Conservation (phyloP, 2,113 vertebrate genomes). For the Sinosuthora webbiana region DNA sequence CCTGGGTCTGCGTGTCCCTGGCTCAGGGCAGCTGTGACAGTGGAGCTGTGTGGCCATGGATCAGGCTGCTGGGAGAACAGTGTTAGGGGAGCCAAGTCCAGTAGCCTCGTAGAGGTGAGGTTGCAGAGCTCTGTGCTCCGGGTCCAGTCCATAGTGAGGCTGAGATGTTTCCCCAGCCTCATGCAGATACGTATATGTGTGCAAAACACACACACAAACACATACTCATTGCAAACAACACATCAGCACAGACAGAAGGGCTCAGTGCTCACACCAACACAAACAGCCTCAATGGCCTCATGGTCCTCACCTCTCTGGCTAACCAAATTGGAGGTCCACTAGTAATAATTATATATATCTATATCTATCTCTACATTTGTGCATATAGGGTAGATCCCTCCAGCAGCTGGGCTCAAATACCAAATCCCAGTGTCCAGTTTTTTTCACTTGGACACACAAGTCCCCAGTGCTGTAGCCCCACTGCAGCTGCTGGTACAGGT, state of each 20-base stretch:
- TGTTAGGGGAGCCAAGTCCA: neutral
- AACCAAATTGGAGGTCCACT: neutral
- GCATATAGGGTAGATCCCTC: neutral
- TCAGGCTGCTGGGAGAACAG: fast-evolving
- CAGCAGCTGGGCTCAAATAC: neutral
- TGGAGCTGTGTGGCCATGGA: fast-evolving
- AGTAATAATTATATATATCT: neutral
- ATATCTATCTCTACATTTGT: too few relatives aligned
- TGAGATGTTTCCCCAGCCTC: neutral
- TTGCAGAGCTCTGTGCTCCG: neutral
- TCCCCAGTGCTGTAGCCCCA: neutral
- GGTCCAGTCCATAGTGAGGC: neutral
- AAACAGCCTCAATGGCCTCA: neutral
- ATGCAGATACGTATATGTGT: fast-evolving
- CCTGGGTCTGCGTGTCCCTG: neutral
- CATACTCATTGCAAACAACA: neutral
- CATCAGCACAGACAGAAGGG: neutral
- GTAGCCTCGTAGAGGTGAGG: neutral
- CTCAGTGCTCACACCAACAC: neutral
- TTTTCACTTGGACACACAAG: neutral
- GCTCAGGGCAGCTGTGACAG: neutral
- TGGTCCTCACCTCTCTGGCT: neutral
- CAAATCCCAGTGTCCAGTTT: neutral
- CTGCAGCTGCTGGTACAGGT: neutral
- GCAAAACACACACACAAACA: neutral